A percentile compares a stretch with the other conserved stretches of the same genome.
phyloP scores from a whole-genome alignment of 92 coral and sea anemone species.

The Anthopleura xanthogrammica region DNA sequence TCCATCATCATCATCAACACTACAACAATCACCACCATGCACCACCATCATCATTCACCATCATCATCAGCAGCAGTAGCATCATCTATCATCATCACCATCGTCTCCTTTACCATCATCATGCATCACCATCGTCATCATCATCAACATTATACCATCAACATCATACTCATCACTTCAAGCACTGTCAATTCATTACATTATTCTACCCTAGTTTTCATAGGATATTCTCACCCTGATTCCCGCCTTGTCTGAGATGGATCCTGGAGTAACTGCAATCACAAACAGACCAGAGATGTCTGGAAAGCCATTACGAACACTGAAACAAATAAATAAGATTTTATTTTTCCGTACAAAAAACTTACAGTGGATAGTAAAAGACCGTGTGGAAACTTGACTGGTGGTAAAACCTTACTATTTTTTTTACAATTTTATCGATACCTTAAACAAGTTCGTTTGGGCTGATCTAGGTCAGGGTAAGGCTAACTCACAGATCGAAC shows the following conservation, averaged over 20 bases:
- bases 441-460: too few species aligned
- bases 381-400: too few species aligned
- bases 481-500: too few species aligned
- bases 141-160: not conserved
- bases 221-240: slow-evolving; percentile 49
- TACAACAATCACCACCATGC: not conserved
- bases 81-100: not conserved
- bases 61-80: not conserved
- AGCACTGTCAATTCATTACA: too few species aligned
- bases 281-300: slow-evolving; percentile 79
- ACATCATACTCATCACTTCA: not conserved
- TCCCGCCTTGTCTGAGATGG: slow-evolving; percentile 86
- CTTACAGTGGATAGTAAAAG: too few species aligned
- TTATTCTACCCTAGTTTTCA: not conserved
- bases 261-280: slow-evolving; percentile 76
- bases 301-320: slow-evolving; percentile 95
- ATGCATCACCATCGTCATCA: not conserved
- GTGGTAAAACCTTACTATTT: too few species aligned
- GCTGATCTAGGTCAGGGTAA: too few species aligned
- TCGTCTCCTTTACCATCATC: not conserved
- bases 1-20: not conserved
- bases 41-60: not conserved
- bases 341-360: too few species aligned
- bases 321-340: not conserved
- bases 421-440: too few species aligned